A percentile compares a stretch with the other conserved stretches of the same genome.
Conservation (phyloP, 2,113 vertebrate species). For the Ascaphus truei region DNA sequence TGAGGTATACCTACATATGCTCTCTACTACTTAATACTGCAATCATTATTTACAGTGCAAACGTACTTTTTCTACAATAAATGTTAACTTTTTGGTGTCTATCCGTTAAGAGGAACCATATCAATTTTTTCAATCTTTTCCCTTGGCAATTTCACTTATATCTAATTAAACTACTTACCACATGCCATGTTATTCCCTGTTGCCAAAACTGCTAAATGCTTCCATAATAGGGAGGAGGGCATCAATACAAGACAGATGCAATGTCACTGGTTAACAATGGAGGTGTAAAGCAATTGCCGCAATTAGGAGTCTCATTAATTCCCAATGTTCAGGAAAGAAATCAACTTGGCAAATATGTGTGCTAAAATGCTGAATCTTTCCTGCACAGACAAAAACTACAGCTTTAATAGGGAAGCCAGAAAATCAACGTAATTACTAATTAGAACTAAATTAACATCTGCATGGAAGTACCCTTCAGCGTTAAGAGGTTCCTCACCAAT, state of each 20-base stretch:
- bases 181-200: constrained; percentile 70
- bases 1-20: no score
- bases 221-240: constrained; percentile 64
- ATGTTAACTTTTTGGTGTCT: constrained; percentile 51
- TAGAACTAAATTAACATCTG: constrained; percentile 40
- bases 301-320: constrained; percentile 77
- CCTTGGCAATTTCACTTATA: constrained; percentile 70
- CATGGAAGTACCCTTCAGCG: constrained; percentile 37
- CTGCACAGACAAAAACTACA: constrained; percentile 45
- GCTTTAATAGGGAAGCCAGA: constrained; percentile 39
- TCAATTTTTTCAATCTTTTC: constrained; percentile 64
- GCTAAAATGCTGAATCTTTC: constrained; percentile 51
- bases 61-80: constrained; percentile 42
- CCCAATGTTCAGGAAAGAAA: constrained; percentile 43
- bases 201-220: constrained; percentile 78
- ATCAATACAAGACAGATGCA: constrained; percentile 76
- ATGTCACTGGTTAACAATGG: constrained; percentile 71
- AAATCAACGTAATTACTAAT: constrained; percentile 46
- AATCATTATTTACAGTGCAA: constrained; percentile 36
- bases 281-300: constrained; percentile 73
- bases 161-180: constrained; percentile 75
- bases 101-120: no score
- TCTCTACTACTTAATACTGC: constrained; percentile 32
- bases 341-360: constrained; percentile 48
- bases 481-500: constrained; percentile 23